phyloP scores from a whole-genome alignment of 2,113 vertebrate genomes.

The Channa maculata region DNA sequence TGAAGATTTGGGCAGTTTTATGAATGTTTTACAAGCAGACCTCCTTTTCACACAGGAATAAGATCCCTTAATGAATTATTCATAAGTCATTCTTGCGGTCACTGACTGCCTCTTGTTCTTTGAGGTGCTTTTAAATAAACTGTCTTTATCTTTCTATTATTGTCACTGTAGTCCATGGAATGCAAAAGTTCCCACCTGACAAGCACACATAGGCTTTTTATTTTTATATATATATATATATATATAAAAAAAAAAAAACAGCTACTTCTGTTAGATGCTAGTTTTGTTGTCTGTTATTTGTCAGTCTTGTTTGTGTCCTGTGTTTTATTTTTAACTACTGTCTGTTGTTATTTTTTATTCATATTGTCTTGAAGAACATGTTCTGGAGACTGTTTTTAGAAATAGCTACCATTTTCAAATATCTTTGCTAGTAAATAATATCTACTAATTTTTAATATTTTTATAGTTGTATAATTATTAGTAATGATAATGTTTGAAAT shows the following conservation, averaged over 20 bases:
- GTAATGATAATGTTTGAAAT: background rate
- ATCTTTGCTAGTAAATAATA: background rate
- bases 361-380: conserved; percentile 6
- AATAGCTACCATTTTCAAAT: background rate
- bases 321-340: conserved; percentile 26
- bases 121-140: conserved; percentile 5
- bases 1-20: background rate
- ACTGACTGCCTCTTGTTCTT: background rate
- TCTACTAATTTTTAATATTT: background rate
- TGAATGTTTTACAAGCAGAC: conserved; percentile 20
- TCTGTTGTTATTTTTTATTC: background rate
- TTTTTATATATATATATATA: too few species aligned
- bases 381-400: conserved; percentile 13
- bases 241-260: too few species aligned
- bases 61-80: conserved; percentile 59
- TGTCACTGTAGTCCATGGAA: background rate
- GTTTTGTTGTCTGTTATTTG: background rate
- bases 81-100: conserved; percentile 41
- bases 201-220: too few species aligned
- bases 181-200: background rate
- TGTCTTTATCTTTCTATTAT: conserved; percentile 12
- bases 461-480: background rate
- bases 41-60: conserved; percentile 38
- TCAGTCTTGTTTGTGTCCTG: background rate
- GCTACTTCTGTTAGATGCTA: background rate